Evolutionary conservation across 2,113 vertebrate genomes (phyloP), one percentile per base, ranked within the genome.

Genomic region (Clarias macrocephalus): DNA sequence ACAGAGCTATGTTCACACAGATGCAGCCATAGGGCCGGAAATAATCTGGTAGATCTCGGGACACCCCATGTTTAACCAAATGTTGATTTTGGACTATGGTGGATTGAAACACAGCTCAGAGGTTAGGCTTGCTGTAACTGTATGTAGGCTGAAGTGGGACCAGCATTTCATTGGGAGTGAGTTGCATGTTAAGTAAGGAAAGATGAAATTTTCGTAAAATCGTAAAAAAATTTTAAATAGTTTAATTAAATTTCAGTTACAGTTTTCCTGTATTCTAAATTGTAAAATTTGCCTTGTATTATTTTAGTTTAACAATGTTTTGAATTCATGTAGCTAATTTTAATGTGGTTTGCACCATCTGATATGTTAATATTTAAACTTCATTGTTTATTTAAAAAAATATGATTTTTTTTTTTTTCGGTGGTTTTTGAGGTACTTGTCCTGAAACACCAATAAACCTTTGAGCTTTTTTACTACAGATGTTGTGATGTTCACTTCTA

Each of bases 381-480:
- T 87, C 79, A 73, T 72, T 83, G 33, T 15, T 1, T 86, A 48
- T 85, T 89, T 80, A 85, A 37, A 33, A 63, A 85, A 52, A n/a
- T 19, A 5, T 33, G 33, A 33, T 33, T 33, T 33, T 33, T 33
- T 1, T 2, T 33, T 11, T 33, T 37, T 25, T 82, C 16, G 48
- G n/a, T 85, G 73, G 52, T 73, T 80, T 82, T 54, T 57, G 80
- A 60, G 63, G 80, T 85, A 87, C 42, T 83, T 83, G 30, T 83
- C 12, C 56, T 85, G 62, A 66, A 76, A 79, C 54, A 65, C 60
- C 76, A 89, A 90, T 90, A 88, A 88, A 90, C 56, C 86, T 33
- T 56, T 33, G 59, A 48, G 85, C 25, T 9, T 77, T 83, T 83
- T 23, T 57, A 52, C 52, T 59, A 19, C 2, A 3, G 11, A 11